phyloP scores from a whole-genome alignment of 2,888 invertebrate species.

The Aspidiotus destructor region DNA sequence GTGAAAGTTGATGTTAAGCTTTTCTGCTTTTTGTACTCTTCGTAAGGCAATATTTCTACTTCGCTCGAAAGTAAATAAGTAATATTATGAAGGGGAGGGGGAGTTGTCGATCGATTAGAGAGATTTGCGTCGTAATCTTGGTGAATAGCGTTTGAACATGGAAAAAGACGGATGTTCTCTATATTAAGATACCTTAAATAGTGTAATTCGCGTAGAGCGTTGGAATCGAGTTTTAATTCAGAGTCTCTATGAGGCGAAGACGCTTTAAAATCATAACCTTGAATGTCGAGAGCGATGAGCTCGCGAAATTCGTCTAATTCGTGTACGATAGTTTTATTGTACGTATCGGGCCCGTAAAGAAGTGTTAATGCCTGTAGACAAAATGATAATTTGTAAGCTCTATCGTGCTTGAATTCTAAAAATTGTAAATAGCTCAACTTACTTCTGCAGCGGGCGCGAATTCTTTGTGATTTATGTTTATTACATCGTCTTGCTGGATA shows the following conservation, averaged over 20 bases:
- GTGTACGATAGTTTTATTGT: conserved; percentile 27
- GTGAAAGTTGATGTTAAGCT: conserved; percentile 42
- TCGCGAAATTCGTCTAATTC: conserved; percentile 29
- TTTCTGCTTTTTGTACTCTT: conserved; percentile 49
- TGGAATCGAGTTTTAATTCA: conserved; percentile 6
- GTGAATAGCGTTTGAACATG: conserved; percentile 3
- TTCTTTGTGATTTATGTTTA: conserved; percentile 24
- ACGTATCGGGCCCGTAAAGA: conserved; percentile 48
- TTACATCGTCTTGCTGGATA: conserved; percentile 26
- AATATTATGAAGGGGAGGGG: conserved; percentile 37
- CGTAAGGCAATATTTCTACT: conserved; percentile 53
- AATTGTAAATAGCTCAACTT: conserved; percentile 6
- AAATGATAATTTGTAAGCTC: not conserved
- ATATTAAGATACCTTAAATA: conserved; percentile 16
- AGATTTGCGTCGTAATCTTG: conserved; percentile 12
- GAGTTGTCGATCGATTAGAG: not conserved
- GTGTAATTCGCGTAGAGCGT: conserved; percentile 8
- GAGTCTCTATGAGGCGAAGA: conserved; percentile 14
- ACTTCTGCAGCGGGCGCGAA: conserved; percentile 33
- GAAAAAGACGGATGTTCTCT: conserved; percentile 8
- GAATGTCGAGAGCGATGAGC: conserved; percentile 32
- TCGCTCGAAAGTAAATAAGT: conserved; percentile 50
- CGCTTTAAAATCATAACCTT: conserved; percentile 22
- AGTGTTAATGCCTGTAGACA: conserved; percentile 46
- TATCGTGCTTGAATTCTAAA: not conserved